phyloP scores from a whole-genome alignment of 2,113 vertebrate species.

The Leiothrix lutea region DNA sequence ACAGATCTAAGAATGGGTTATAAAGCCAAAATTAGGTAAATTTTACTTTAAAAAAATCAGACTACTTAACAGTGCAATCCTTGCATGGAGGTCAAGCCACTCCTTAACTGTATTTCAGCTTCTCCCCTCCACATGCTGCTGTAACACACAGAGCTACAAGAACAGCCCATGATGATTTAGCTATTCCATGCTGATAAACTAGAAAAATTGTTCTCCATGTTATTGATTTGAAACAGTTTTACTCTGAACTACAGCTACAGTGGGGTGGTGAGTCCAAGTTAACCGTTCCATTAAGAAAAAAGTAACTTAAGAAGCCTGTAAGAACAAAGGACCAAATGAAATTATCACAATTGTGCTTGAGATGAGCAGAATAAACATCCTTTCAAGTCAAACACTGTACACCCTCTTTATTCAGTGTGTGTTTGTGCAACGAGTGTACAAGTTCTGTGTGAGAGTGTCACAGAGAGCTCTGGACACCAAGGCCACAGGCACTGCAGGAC shows the following conservation, averaged over 20 bases:
- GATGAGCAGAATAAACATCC: not conserved
- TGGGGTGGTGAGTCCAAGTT: not conserved
- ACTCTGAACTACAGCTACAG: not conserved
- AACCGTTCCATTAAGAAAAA: not conserved
- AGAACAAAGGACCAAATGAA: not conserved
- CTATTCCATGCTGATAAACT: not conserved
- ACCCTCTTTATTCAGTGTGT: not conserved
- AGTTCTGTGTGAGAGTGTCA: not conserved
- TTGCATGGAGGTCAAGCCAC: not conserved
- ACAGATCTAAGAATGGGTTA: not conserved
- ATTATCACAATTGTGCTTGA: not conserved
- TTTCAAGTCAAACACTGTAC: not conserved
- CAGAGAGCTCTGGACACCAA: not conserved
- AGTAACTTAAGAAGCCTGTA: not conserved
- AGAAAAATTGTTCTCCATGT: not conserved
- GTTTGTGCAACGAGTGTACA: not conserved
- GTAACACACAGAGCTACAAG: not conserved
- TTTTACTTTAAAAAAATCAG: not conserved
- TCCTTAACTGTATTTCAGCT: not conserved
- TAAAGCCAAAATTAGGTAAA: not conserved
- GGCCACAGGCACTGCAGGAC: accelerated
- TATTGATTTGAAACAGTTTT: not conserved
- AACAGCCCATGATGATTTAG: not conserved
- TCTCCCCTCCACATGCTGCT: not conserved
- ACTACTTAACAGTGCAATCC: not conserved